These are phyloP conservation scores for Labeo calbasu DNA, from an alignment of 2,797 vertebrate species.

Conservation along the genomic window DNA sequence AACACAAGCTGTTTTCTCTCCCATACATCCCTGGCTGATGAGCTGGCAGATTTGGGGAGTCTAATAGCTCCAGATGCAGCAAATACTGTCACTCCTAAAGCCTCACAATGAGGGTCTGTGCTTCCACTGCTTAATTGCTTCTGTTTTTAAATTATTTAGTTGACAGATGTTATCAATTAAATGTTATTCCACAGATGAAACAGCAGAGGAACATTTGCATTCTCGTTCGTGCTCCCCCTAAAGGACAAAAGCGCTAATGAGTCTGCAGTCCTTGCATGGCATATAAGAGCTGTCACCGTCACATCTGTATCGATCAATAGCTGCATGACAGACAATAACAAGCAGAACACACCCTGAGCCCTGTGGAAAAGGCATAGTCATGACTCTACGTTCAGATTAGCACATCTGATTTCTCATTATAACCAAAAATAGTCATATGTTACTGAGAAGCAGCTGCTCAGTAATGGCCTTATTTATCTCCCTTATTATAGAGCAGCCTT, in stretches of 20 bases:
- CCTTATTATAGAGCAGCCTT: not conserved
- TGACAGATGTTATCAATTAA: constrained; percentile 62
- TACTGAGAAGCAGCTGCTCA: not conserved
- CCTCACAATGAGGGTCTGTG: constrained; percentile 23
- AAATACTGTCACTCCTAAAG: constrained; percentile 20
- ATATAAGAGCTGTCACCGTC: not conserved
- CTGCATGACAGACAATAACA: constrained; percentile 14
- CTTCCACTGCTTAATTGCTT: constrained; percentile 51
- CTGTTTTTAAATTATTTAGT: constrained; percentile 56
- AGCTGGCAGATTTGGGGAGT: constrained; percentile 33
- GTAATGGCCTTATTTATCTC: constrained; percentile 16
- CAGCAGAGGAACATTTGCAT: constrained; percentile 22
- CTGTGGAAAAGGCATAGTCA: not conserved
- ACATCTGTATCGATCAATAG: constrained; percentile 1
- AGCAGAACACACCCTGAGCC: constrained; percentile 6
- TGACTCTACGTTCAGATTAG: constrained; percentile 13
- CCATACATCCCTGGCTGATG: constrained; percentile 22
- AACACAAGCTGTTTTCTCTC: constrained; percentile 31
- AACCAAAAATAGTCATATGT: not conserved
- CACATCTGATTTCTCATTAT: constrained; percentile 21
- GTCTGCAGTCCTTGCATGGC: not conserved
- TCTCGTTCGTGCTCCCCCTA: constrained; percentile 29
- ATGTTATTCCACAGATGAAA: constrained; percentile 49
- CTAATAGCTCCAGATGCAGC: constrained; percentile 51
- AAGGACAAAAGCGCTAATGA: constrained; percentile 24